phyloP scores from a whole-genome alignment of 1,140 invertebrate genomes.

The Macrostomum lignano region DNA sequence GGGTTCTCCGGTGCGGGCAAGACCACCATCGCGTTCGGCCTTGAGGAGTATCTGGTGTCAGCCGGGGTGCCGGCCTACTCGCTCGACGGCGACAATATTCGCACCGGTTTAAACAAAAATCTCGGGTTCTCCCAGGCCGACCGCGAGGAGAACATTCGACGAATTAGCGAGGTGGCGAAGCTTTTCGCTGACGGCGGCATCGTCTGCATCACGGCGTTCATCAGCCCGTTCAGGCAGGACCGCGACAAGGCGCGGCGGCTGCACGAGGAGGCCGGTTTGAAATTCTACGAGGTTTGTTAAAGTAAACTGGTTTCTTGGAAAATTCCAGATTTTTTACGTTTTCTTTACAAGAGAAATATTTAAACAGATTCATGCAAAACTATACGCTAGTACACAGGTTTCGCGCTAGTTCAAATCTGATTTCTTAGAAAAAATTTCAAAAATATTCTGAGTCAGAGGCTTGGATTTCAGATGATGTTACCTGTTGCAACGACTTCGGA shows the following conservation, averaged over 20 bases:
- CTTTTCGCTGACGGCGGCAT: conserved; percentile 87
- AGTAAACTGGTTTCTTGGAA: too few species aligned
- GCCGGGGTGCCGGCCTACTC: conserved; percentile 65
- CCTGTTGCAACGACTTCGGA: too few species aligned
- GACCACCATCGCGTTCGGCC: conserved; percentile 78
- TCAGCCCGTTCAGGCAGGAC: conserved; percentile 69
- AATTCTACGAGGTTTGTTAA: conserved; percentile 7
- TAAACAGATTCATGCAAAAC: too few species aligned
- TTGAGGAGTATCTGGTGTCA: conserved; percentile 49
- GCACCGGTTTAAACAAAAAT: conserved; percentile 77
- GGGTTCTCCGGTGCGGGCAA: conserved; percentile 76
- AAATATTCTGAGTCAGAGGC: too few species aligned
- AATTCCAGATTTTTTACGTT: too few species aligned
- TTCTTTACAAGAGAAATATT: too few species aligned
- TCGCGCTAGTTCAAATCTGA: too few species aligned
- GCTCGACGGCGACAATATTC: conserved; percentile 83
- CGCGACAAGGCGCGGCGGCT: conserved; percentile 56
- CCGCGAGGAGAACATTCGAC: conserved; percentile 70
- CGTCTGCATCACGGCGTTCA: conserved; percentile 75
- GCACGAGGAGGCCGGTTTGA: conserved; percentile 43
- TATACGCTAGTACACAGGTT: too few species aligned
- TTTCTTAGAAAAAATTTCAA: too few species aligned
- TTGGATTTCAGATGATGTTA: too few species aligned
- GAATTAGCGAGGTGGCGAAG: conserved; percentile 86
- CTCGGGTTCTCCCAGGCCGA: conserved; percentile 71